These are phyloP conservation scores for Perca fluviatilis DNA, from an alignment of 2,113 vertebrate genomes.

Conservation along the genomic window DNA sequence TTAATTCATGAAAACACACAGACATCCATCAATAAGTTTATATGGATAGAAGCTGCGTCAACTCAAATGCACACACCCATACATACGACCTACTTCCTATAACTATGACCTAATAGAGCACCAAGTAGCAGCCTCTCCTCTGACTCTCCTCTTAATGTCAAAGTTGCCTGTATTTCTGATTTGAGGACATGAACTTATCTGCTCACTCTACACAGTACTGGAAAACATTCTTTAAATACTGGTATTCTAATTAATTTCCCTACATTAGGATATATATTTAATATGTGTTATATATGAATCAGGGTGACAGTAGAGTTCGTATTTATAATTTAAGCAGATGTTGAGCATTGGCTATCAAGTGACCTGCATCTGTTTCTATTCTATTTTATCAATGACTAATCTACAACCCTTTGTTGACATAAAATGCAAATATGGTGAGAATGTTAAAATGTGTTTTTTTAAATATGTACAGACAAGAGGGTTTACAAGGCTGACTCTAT, in stretches of 20 bases:
- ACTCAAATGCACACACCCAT: constrained; percentile 1
- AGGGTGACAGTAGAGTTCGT: not conserved
- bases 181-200: not conserved
- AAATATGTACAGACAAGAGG: not conserved
- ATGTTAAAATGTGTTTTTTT: not conserved
- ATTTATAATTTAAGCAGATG: constrained; percentile 16
- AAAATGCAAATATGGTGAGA: not conserved
- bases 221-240: not conserved
- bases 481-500: not conserved
- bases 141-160: constrained; percentile 10
- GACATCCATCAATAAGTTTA: not conserved
- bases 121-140: constrained; percentile 1
- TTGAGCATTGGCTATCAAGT: not conserved
- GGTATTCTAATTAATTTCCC: not conserved
- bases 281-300: not conserved
- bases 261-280: not conserved
- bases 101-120: constrained; percentile 35
- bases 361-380: not conserved
- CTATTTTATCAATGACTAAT: not conserved
- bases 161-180: constrained; percentile 8
- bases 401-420: not conserved
- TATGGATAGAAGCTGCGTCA: constrained; percentile 3
- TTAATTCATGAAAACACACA: constrained; percentile 11
- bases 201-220: not conserved
- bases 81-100: constrained; percentile 44